Evolutionary conservation across 2,113 vertebrate genomes (phyloP).

Genomic region (Lagopus muta): DNA sequence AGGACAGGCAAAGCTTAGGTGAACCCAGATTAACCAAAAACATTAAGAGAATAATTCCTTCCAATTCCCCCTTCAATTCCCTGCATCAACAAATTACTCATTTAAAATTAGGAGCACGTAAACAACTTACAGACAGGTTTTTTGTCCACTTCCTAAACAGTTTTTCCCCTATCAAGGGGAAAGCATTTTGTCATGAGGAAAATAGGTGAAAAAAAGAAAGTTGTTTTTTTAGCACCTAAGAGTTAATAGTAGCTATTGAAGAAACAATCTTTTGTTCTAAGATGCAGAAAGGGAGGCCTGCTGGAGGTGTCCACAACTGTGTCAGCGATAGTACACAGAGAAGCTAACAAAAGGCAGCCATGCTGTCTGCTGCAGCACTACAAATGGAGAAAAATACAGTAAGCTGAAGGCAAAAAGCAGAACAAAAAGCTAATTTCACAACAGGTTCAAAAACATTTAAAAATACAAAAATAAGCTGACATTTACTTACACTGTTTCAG

Average conservation of each 20-base stretch:
- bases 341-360: constrained; percentile 69
- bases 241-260: background rate
- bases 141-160: background rate
- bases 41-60: background rate
- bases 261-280: background rate
- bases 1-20: background rate
- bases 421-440: background rate
- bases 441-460: background rate
- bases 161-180: background rate
- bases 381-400: constrained; percentile 23
- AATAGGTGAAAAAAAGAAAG: background rate
- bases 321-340: constrained; percentile 5
- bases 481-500: background rate
- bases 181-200: background rate
- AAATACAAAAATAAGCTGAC: background rate
- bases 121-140: background rate
- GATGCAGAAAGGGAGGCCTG: background rate
- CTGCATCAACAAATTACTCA: background rate
- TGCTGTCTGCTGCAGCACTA: constrained; percentile 42
- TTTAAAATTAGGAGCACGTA: background rate
- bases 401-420: background rate
- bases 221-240: background rate
- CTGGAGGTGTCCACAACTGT: background rate
- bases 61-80: background rate
- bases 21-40: background rate